Evolutionary conservation across 2,113 vertebrate species (phyloP), one percentile per base, ranked within the genome.

Genomic region (Colistium nudipinnis): DNA sequence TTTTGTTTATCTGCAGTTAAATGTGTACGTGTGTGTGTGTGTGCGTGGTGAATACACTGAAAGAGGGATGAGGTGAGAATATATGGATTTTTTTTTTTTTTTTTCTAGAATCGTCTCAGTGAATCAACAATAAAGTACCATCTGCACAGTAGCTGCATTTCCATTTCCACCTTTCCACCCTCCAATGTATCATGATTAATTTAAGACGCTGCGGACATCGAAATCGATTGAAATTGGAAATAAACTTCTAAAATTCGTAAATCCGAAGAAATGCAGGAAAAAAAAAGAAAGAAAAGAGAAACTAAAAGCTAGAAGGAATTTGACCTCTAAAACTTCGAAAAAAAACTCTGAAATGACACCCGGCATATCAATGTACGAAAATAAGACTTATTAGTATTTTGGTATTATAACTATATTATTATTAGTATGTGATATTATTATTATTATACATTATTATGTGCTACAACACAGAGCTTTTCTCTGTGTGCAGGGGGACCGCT

Each of bases 401-500:
- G n/a, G n/a, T n/a, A n/a, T n/a, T n/a, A n/a, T n/a, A n/a, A n/a
- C n/a, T n/a, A n/a, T n/a, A n/a, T n/a, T n/a, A n/a, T n/a, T n/a
- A n/a, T n/a, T n/a, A n/a, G n/a, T n/a, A n/a, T n/a, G n/a, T n/a
- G n/a, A n/a, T n/a, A n/a, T n/a, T n/a, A n/a, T n/a, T n/a, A n/a
- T n/a, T 38, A 14, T 38, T 5, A 43, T 16, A 43, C 39, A 43
- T 43, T 30, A 38, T 16, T 38, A 14, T 6, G n/a, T n/a, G n/a
- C n/a, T n/a, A n/a, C n/a, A n/a, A n/a, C n/a, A n/a, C n/a, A n/a
- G n/a, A n/a, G n/a, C 12, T 33, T 20, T 16, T 57, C 3, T 0
- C n/a, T 27, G 10, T 76, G 52, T 63, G 24, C 73, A 92, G 90
- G 84, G 70, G 0, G 94, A 99, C 88, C 94, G 90, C 14, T 99